A percentile compares a stretch with the other conserved stretches of the same genome.
Evolutionary conservation across 2,113 vertebrate genomes (phyloP).

Genomic region (Phrynosoma platyrhinos): DNA sequence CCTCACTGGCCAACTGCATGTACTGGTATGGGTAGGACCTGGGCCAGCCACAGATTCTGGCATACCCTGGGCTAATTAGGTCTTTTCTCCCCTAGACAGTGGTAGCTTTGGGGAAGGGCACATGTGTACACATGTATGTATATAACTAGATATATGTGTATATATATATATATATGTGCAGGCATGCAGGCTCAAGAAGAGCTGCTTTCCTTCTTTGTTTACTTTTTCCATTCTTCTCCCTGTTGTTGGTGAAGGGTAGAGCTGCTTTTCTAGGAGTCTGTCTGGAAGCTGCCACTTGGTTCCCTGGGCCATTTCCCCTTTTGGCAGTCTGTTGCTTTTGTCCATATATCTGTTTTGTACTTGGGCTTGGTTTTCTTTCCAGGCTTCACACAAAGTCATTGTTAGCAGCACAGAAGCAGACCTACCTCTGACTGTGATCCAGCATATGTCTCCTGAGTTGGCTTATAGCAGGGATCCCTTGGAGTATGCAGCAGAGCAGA

Average conservation of each 20-base stretch:
- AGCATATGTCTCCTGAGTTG: constrained; percentile 63
- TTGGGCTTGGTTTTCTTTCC: background rate
- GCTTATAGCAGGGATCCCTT: constrained; percentile 68
- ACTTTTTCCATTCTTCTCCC: too few relatives aligned
- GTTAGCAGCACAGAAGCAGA: constrained; percentile 70
- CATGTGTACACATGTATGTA: background rate
- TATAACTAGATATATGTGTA: background rate
- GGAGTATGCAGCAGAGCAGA: constrained; percentile 69
- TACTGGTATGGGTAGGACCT: constrained; percentile 54
- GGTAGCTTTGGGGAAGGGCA: background rate
- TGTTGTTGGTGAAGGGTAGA: background rate
- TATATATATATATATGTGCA: background rate
- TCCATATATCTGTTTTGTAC: background rate
- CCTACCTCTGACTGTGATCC: constrained; percentile 71
- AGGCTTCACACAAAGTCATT: constrained; percentile 80
- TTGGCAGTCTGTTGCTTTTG: background rate
- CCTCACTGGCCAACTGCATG: constrained; percentile 63
- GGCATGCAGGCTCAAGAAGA: background rate
- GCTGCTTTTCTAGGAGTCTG: background rate
- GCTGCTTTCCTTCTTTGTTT: too few relatives aligned
- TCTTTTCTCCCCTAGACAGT: background rate
- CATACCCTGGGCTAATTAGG: background rate
- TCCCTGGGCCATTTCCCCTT: background rate
- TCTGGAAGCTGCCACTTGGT: background rate
- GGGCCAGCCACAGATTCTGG: background rate